phyloP scores from a whole-genome alignment of 1,140 invertebrate genomes.

The Ips typographus region DNA sequence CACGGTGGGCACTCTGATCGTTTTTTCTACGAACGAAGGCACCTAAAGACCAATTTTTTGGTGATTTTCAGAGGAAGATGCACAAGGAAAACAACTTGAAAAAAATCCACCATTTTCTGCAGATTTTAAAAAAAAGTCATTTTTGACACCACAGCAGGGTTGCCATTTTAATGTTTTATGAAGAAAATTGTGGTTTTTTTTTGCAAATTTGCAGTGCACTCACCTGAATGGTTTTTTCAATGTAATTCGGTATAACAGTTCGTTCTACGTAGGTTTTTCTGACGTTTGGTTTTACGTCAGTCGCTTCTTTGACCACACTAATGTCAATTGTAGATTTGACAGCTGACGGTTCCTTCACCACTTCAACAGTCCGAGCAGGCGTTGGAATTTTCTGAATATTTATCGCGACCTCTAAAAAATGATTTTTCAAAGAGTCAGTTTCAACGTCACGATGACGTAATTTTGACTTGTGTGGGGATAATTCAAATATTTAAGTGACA shows the following conservation, averaged over 20 bases:
- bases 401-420: neutral
- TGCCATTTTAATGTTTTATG: neutral
- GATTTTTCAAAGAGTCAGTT: no score
- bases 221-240: conserved; percentile 44
- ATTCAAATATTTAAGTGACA: no score
- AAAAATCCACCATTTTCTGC: no score
- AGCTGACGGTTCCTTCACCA: conserved; percentile 28
- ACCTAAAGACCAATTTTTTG: conserved; percentile 3
- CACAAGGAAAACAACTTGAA: neutral
- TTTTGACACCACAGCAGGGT: neutral
- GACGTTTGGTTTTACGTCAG: neutral
- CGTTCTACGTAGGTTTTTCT: conserved; percentile 43
- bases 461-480: no score
- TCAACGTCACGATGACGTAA: no score
- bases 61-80: no score
- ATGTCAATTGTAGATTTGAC: conserved; percentile 20
- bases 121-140: neutral
- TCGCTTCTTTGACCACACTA: conserved; percentile 15
- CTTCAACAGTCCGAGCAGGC: neutral
- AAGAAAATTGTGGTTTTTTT: neutral
- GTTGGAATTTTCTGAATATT: conserved; percentile 20
- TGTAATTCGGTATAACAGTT: conserved; percentile 47
- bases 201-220: neutral
- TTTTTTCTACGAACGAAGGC: conserved; percentile 23
- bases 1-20: conserved; percentile 44